Conservation (phyloP, 2,888 invertebrate species). For the Cheilosia soror region DNA sequence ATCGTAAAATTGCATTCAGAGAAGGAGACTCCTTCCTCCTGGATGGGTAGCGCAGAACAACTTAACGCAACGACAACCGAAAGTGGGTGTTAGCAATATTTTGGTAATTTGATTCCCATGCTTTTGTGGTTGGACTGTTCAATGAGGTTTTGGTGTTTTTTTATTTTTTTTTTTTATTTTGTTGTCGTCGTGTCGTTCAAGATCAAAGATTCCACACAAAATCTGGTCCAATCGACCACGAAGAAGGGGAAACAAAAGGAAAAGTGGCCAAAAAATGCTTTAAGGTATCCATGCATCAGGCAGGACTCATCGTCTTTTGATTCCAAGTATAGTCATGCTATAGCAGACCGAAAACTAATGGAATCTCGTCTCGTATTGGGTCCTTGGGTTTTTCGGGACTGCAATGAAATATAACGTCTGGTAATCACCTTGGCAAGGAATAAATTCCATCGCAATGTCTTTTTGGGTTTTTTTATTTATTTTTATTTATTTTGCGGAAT, state of each 20-base stretch:
- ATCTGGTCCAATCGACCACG: conserved; percentile 20
- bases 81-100: conserved; percentile 73
- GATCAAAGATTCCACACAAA: conserved; percentile 68
- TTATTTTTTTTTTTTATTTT: too few species aligned
- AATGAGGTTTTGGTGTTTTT: neutral
- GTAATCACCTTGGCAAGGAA: conserved; percentile 64
- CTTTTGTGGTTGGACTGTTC: conserved; percentile 26
- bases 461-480: neutral
- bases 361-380: conserved; percentile 53
- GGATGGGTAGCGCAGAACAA: conserved; percentile 42
- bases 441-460: conserved; percentile 63
- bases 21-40: neutral
- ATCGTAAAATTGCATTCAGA: conserved; percentile 38
- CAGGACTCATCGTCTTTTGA: neutral
- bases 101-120: conserved; percentile 74
- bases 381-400: conserved; percentile 42
- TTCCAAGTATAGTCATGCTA: conserved; percentile 9
- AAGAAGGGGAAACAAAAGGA: conserved; percentile 4
- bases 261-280: conserved; percentile 17
- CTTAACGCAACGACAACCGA: conserved; percentile 60
- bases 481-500: neutral
- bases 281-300: conserved; percentile 17
- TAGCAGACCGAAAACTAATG: conserved; percentile 29
- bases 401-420: conserved; percentile 68
- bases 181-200: conserved; percentile 43